Evolutionary conservation across 2,113 vertebrate species (phyloP).

Genomic region (Istiophorus platypterus): DNA sequence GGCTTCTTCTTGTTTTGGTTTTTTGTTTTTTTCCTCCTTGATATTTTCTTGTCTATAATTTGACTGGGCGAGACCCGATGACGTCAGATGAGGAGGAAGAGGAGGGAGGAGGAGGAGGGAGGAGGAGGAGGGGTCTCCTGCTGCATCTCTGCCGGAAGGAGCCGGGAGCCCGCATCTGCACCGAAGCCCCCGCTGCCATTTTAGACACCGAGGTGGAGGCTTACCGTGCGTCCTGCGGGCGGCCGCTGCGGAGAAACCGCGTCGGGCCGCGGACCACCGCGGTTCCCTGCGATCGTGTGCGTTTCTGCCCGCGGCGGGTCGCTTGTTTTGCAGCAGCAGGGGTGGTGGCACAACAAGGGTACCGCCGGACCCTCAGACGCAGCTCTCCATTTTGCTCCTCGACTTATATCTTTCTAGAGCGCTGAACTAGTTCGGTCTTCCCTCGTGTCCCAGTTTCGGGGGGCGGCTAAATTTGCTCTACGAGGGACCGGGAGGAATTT

Average conservation of each 20-base stretch:
- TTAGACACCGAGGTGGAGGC: conserved; percentile 71
- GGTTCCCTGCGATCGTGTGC: too few relatives aligned
- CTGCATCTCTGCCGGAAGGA: conserved; percentile 50
- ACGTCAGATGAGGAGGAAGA: conserved; percentile 60
- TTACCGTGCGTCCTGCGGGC: too few relatives aligned
- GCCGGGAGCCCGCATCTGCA: conserved; percentile 50
- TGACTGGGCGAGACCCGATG: conserved; percentile 63
- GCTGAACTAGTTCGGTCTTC: not conserved
- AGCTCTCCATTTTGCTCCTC: conserved; percentile 42
- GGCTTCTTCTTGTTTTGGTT: conserved; percentile 17
- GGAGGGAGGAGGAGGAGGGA: too few relatives aligned
- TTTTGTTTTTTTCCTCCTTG: not conserved
- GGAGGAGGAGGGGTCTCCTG: conserved; percentile 48
- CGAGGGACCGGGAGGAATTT: conserved; percentile 7
- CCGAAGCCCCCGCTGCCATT: conserved; percentile 78
- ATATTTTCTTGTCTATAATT: conserved; percentile 20
- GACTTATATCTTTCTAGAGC: not conserved
- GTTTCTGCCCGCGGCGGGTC: too few relatives aligned
- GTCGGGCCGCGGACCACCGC: too few relatives aligned
- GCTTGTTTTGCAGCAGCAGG: not conserved
- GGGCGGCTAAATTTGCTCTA: conserved; percentile 10
- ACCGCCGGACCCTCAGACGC: not conserved
- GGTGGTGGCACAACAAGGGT: conserved; percentile 6
- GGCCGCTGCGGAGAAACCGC: too few relatives aligned
- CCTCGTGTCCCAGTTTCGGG: not conserved